Evolutionary conservation across 2,113 vertebrate genomes (phyloP).

Genomic region (Apodemus speciosus): DNA sequence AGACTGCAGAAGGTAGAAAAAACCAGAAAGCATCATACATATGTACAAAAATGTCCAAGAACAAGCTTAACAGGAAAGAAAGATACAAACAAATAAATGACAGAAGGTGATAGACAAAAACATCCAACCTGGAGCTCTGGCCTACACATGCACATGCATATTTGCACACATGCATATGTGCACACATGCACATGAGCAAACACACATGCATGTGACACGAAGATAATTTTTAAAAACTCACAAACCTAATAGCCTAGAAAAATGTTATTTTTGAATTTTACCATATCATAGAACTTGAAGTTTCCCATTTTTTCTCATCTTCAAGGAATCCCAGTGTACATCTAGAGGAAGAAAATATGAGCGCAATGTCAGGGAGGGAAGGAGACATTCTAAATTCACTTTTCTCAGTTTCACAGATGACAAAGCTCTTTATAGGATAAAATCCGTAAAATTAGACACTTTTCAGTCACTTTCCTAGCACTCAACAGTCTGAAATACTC

Average conservation of each 20-base stretch:
- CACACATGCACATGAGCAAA: neutral
- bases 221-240: neutral
- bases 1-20: fast-evolving
- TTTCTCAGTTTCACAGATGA: neutral
- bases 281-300: neutral
- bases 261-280: constrained; percentile 2
- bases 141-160: too few relatives aligned
- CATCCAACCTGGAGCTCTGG: too few relatives aligned
- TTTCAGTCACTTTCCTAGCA: neutral
- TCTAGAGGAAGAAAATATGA: neutral
- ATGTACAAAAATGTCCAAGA: neutral
- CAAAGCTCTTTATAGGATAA: neutral
- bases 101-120: neutral
- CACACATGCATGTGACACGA: neutral
- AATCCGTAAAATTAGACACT: neutral
- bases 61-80: neutral
- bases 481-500: neutral
- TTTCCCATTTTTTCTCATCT: neutral
- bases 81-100: neutral
- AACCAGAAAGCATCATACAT: neutral
- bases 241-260: neutral
- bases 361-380: neutral
- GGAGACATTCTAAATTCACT: neutral
- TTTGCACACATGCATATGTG: too few relatives aligned
- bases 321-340: neutral